These are phyloP conservation scores for Odontomyia ornata DNA, from an alignment of 2,888 invertebrate genomes.

Conservation along the genomic window DNA sequence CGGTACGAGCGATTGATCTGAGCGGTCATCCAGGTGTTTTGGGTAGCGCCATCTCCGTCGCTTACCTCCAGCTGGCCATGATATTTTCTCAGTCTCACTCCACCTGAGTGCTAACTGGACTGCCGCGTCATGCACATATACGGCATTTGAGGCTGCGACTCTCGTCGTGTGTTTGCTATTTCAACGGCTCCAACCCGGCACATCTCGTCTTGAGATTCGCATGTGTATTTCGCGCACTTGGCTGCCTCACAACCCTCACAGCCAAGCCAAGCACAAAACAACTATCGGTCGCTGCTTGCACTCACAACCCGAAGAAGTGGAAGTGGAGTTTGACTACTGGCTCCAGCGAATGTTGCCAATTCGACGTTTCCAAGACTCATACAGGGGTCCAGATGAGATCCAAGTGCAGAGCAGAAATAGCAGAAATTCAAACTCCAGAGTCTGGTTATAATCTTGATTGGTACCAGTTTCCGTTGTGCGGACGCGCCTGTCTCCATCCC, in stretches of 20 bases:
- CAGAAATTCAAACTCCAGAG: conserved; percentile 15
- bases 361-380: background rate
- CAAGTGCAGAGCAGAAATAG: background rate
- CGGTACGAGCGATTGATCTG: too few relatives aligned
- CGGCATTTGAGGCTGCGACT: background rate
- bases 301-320: background rate
- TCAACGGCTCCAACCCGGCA: background rate
- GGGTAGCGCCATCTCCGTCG: conserved; percentile 8
- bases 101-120: conserved; percentile 21
- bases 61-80: conserved; percentile 3
- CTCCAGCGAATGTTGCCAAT: conserved; percentile 17
- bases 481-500: too few relatives aligned
- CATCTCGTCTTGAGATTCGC: conserved; percentile 24
- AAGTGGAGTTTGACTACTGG: background rate
- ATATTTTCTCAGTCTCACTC: background rate
- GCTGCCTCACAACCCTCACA: background rate
- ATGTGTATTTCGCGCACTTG: conserved; percentile 41
- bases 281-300: background rate
- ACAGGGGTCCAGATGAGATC: background rate
- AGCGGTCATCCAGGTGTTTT: conserved; percentile 25
- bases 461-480: too few relatives aligned
- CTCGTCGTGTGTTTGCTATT: background rate
- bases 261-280: background rate
- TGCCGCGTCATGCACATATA: conserved; percentile 28
- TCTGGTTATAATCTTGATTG: too few relatives aligned